Percentiles rank a stretch among this genome's conserved stretches.
phyloP scores from a whole-genome alignment of 2,113 vertebrate species.

The Cyanoramphus novaezelandiae region DNA sequence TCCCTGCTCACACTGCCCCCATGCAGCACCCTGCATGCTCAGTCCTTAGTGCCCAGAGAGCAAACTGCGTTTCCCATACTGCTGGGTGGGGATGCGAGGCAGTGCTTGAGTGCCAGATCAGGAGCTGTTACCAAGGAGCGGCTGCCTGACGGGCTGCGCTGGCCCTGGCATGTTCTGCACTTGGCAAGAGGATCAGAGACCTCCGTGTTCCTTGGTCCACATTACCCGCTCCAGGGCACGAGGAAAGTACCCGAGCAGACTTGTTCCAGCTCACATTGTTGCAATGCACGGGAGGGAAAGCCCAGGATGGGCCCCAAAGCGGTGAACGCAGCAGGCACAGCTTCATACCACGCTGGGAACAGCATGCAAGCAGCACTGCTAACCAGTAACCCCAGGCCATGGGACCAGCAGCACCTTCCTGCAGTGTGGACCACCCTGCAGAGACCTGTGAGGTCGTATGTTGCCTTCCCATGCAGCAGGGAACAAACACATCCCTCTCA shows the following conservation, averaged over 20 bases:
- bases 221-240: background rate
- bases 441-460: background rate
- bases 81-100: background rate
- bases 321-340: rapidly evolving
- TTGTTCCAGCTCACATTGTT: background rate
- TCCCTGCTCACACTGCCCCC: background rate
- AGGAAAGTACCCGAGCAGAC: background rate
- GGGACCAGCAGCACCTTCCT: background rate
- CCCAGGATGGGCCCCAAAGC: background rate
- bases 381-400: background rate
- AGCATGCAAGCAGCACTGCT: rapidly evolving
- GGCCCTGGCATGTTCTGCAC: background rate
- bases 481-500: background rate
- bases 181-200: background rate
- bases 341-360: rapidly evolving
- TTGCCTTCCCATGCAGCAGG: background rate
- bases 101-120: background rate
- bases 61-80: background rate
- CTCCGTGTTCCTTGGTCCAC: background rate
- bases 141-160: background rate
- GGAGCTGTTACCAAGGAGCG: background rate
- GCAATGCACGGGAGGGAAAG: background rate
- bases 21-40: background rate
- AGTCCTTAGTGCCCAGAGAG: background rate
- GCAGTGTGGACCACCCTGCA: rapidly evolving